phyloP scores from a whole-genome alignment of 2,113 vertebrate species.

The Nothobranchius kuhntae region DNA sequence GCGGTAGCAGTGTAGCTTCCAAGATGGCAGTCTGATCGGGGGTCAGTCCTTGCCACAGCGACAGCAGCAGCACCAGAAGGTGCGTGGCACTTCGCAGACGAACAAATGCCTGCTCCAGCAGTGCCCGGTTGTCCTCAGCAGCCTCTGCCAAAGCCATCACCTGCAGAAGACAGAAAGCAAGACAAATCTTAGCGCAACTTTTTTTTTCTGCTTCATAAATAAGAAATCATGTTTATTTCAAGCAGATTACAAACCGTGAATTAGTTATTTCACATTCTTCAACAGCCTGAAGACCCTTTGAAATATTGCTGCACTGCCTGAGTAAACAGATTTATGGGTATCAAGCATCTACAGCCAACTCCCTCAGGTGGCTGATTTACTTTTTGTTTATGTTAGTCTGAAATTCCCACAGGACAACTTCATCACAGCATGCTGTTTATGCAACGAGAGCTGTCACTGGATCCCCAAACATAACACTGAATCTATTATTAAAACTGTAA shows the following conservation, averaged over 20 bases:
- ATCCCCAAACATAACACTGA: neutral
- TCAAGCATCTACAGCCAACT: slow-evolving; percentile 1
- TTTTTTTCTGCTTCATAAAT: too few relatives aligned
- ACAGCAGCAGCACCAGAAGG: slow-evolving; percentile 86
- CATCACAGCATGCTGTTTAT: slow-evolving; percentile 20
- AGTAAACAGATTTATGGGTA: slow-evolving; percentile 34
- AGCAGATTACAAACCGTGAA: neutral
- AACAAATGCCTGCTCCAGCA: slow-evolving; percentile 83
- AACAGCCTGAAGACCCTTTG: neutral
- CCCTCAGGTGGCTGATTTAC: slow-evolving; percentile 23
- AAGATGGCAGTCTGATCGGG: slow-evolving; percentile 85
- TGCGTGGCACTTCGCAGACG: slow-evolving; percentile 87
- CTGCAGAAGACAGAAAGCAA: slow-evolving; percentile 65
- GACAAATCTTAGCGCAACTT: neutral
- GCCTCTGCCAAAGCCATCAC: slow-evolving; percentile 92
- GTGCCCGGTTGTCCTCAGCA: slow-evolving; percentile 84
- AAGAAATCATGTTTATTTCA: too few relatives aligned
- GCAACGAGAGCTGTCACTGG: neutral
- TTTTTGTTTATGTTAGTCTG: slow-evolving; percentile 3
- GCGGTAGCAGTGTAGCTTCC: slow-evolving; percentile 88
- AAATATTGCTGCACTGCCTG: slow-evolving; percentile 22
- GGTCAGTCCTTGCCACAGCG: slow-evolving; percentile 89
- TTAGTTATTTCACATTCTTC: neutral
- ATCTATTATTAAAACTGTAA: neutral
- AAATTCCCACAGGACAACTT: slow-evolving; percentile 25